Base-by-base conservation (phyloP, 2,113 vertebrate genomes). In the Forbesichthys agassizii region DNA sequence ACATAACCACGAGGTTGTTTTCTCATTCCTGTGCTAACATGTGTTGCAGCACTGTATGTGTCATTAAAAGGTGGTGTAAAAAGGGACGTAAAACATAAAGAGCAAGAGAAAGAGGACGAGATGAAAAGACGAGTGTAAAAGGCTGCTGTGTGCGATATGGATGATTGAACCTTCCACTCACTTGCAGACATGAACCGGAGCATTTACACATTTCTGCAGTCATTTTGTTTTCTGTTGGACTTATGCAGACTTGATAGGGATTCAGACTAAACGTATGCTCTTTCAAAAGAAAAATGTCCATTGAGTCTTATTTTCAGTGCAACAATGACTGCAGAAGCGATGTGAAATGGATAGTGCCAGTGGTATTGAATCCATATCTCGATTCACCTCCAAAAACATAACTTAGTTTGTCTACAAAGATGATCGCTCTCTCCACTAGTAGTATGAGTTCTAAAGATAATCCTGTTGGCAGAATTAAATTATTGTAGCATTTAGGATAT, bases 81-180 rank as follows among this genome's bases (percentile, higher is more conserved):
- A 74, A 69, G 73, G 67, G 54, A 81, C 54, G 80, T 77, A 66
- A 87, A 55, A 65, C 49, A 66, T 16, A 52, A 20, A 33, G 7
- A 33, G 51, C 66, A 11, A 67, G 52, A 27, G 55, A 63, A 57
- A 56, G 52, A 49, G 48, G 64, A 54, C 48, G 61, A 69, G 61
- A 46, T 42, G 48, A 47, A 52, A 59, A 78, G 66, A 53, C 58
- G 53, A 63, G n/a, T 18, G 64, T 18, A 33, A 59, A 36, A 56
- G 58, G 55, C 71, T 20, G 73, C 71, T 75, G 63, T 80, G 83
- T 79, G 80, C 73, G 48, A 12, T 46, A 85, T 70, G 76, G 84
- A 82, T 86, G 82, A 86, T 82, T 89, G 87, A 85, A 82, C 85
- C 78, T 49, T 60, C 78, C 80, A 75, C 73, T 87, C 84, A 82